These are phyloP conservation scores for Danaus melanippus DNA, from an alignment of 1,140 invertebrate species.

Conservation along the genomic window DNA sequence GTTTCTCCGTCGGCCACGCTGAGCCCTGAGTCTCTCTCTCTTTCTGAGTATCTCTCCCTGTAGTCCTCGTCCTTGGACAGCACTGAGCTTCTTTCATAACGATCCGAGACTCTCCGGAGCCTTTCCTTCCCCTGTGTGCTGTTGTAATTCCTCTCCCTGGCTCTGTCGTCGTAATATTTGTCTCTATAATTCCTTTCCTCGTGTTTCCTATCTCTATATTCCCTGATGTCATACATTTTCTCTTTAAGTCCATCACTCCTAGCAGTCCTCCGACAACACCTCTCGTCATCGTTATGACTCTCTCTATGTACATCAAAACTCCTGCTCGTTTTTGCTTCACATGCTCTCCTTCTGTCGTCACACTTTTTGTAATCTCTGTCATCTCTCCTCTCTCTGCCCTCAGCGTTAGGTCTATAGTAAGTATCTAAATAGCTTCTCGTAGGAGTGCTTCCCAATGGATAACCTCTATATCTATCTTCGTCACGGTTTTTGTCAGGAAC, in stretches of 20 bases:
- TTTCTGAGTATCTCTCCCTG: slow-evolving; percentile 45
- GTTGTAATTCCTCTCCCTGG: slow-evolving; percentile 22
- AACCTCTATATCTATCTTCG: slow-evolving; percentile 31
- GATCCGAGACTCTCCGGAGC: slow-evolving; percentile 33
- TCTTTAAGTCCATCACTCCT: slow-evolving; percentile 42
- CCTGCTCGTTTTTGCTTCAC: slow-evolving; percentile 48
- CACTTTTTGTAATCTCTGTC: slow-evolving; percentile 39
- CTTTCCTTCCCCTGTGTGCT: slow-evolving; percentile 28
- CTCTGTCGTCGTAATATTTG: slow-evolving; percentile 51
- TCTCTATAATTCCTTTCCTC: slow-evolving; percentile 30
- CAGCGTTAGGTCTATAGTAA: slow-evolving; percentile 24
- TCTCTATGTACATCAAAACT: slow-evolving; percentile 50
- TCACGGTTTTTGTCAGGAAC: slow-evolving; percentile 24
- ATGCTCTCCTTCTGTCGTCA: slow-evolving; percentile 37
- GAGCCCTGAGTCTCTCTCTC: slow-evolving; percentile 50
- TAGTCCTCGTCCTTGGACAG: slow-evolving; percentile 50
- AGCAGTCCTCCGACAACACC: slow-evolving; percentile 30
- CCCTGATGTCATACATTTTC: slow-evolving; percentile 33
- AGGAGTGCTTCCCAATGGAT: slow-evolving; percentile 27
- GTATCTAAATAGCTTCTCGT: slow-evolving; percentile 33
- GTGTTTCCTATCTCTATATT: slow-evolving; percentile 29
- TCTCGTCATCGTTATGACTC: slow-evolving; percentile 32
- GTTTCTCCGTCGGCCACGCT: slow-evolving; percentile 56
- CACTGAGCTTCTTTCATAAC: slow-evolving; percentile 46
- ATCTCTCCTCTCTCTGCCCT: slow-evolving; percentile 20